phyloP scores from a whole-genome alignment of 1,140 invertebrate genomes.

The Lepidurus apus region DNA sequence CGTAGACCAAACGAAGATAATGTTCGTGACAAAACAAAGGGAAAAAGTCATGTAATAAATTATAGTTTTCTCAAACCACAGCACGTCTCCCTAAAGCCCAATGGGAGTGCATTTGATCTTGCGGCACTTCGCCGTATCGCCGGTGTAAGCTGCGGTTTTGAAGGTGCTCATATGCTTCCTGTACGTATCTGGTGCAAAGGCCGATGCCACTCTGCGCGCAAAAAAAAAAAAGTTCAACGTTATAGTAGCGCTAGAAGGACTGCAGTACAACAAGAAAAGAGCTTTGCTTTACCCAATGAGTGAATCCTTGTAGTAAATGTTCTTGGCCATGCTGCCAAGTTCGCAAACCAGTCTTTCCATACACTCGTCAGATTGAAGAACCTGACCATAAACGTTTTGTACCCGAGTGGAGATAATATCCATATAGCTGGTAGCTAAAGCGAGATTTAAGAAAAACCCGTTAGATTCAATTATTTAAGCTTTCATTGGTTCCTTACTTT shows the following conservation, averaged over 20 bases:
- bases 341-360: slow-evolving; percentile 35
- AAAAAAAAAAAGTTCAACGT: slow-evolving; percentile 13
- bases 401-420: slow-evolving; percentile 32
- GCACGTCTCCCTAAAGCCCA: slow-evolving; percentile 24
- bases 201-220: slow-evolving; percentile 19
- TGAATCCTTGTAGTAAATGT: slow-evolving; percentile 35
- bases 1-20: too few relatives aligned
- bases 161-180: slow-evolving; percentile 32
- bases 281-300: slow-evolving; percentile 29
- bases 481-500: slow-evolving; percentile 1
- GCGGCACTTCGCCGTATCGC: slow-evolving; percentile 32
- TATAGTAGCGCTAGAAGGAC: background rate
- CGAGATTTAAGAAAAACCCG: background rate
- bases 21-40: too few relatives aligned
- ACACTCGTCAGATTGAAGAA: slow-evolving; percentile 34
- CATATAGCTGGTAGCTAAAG: slow-evolving; percentile 23
- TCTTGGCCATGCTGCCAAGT: slow-evolving; percentile 33
- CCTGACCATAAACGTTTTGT: slow-evolving; percentile 32
- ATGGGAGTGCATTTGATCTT: slow-evolving; percentile 34
- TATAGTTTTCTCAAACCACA: too few relatives aligned
- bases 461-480: background rate
- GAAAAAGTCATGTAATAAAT: too few relatives aligned
- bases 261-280: background rate
- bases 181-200: slow-evolving; percentile 31
- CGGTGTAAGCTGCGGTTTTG: slow-evolving; percentile 32